phyloP scores from a whole-genome alignment of 2,113 vertebrate genomes.

The Cyanoderma ruficeps region DNA sequence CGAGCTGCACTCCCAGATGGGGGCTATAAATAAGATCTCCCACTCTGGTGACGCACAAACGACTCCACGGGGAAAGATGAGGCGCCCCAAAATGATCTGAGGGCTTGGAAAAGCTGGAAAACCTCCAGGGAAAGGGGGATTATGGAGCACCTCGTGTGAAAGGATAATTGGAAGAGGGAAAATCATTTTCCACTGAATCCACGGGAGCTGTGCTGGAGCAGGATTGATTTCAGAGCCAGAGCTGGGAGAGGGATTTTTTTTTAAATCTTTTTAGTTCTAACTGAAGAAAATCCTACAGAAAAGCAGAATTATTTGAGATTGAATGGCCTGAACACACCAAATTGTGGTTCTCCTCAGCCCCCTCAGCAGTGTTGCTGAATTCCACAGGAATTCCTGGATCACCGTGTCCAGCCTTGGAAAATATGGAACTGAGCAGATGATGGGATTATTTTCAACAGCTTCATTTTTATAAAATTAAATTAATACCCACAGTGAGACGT shows the following conservation, averaged over 20 bases:
- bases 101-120: neutral
- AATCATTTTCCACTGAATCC: neutral
- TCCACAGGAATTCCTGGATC: neutral
- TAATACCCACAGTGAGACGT: rapidly evolving
- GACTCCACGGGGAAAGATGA: neutral
- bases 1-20: neutral
- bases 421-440: neutral
- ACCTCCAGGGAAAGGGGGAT: neutral
- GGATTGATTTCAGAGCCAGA: neutral
- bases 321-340: neutral
- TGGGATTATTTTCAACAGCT: neutral
- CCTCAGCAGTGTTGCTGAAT: neutral
- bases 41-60: neutral
- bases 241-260: neutral
- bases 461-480: neutral
- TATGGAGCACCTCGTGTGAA: neutral
- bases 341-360: rapidly evolving
- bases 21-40: neutral
- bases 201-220: neutral
- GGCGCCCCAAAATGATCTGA: neutral
- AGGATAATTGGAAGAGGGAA: neutral
- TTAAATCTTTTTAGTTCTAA: neutral
- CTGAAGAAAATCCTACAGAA: neutral
- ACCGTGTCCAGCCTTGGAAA: neutral
- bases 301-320: neutral